Conservation (phyloP, 2,888 invertebrate genomes). For the Cancer borealis region DNA sequence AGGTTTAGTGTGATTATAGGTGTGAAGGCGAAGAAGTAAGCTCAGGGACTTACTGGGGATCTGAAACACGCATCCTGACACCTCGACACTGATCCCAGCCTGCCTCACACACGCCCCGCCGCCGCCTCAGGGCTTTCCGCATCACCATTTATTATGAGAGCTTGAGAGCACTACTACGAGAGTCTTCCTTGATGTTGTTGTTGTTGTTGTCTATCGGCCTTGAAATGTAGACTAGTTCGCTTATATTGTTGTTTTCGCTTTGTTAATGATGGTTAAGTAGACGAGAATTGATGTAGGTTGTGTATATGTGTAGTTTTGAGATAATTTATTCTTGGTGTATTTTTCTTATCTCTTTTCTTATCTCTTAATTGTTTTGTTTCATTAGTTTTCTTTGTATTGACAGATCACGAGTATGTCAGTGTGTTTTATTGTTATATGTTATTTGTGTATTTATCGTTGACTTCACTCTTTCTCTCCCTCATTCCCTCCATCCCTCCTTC, state of each 20-base stretch:
- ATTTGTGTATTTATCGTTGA: too few relatives aligned
- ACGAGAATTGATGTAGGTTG: background rate
- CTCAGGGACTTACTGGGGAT: background rate
- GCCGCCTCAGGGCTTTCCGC: background rate
- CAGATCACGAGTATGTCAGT: too few relatives aligned
- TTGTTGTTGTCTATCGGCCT: background rate
- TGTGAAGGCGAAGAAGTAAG: constrained; percentile 24
- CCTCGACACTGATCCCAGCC: background rate
- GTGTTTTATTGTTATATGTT: too few relatives aligned
- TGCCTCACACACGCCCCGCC: background rate
- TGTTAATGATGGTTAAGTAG: background rate
- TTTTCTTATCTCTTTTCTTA: background rate
- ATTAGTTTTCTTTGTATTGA: background rate
- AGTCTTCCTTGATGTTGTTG: background rate
- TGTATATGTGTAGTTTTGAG: background rate
- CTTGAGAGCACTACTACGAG: background rate
- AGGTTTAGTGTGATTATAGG: constrained; percentile 45
- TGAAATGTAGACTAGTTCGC: background rate
- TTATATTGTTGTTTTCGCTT: background rate
- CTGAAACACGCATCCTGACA: constrained; percentile 42
- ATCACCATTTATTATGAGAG: background rate
- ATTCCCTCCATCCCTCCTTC: constrained; percentile 24
- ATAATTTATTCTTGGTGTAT: background rate
- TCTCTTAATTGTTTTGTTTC: constrained; percentile 30
- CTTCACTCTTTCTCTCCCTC: constrained; percentile 31